Conservation (phyloP, 2,113 vertebrate genomes). For the Hypocryptadius cinnamomeus region DNA sequence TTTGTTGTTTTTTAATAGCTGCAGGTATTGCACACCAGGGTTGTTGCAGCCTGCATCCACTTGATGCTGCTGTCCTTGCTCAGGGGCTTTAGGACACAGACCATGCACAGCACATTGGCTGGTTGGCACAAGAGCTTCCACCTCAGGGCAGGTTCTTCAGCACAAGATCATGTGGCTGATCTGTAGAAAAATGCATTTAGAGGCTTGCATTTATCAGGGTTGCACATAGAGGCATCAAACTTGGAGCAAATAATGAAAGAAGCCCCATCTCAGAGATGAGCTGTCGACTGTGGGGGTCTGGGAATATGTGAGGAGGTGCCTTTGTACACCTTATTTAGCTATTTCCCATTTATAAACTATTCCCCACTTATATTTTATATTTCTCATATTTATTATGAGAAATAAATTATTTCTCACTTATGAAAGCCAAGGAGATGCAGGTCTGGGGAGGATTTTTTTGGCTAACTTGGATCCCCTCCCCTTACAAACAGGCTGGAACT, state of each 20-base stretch:
- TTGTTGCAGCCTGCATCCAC: neutral
- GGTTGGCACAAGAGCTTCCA: neutral
- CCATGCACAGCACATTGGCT: neutral
- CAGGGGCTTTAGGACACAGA: neutral
- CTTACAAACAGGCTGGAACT: neutral
- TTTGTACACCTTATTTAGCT: neutral
- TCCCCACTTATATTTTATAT: neutral
- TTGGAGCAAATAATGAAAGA: neutral
- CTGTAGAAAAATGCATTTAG: neutral
- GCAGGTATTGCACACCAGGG: neutral
- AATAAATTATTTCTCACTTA: neutral
- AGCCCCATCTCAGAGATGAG: neutral
- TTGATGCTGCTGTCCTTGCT: neutral
- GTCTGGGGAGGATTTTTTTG: neutral
- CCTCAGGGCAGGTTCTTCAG: neutral
- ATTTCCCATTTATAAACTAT: neutral
- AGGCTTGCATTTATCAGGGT: neutral
- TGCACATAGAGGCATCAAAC: neutral
- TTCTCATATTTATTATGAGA: too few species aligned
- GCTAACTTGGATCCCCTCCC: neutral
- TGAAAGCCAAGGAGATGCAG: neutral
- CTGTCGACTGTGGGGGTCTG: neutral
- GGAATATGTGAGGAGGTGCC: neutral
- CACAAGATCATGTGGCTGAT: neutral
- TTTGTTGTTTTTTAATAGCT: neutral